These are phyloP conservation scores for Drosophila mayaguana DNA, from an alignment of 2,888 invertebrate species.

Conservation along the genomic window DNA sequence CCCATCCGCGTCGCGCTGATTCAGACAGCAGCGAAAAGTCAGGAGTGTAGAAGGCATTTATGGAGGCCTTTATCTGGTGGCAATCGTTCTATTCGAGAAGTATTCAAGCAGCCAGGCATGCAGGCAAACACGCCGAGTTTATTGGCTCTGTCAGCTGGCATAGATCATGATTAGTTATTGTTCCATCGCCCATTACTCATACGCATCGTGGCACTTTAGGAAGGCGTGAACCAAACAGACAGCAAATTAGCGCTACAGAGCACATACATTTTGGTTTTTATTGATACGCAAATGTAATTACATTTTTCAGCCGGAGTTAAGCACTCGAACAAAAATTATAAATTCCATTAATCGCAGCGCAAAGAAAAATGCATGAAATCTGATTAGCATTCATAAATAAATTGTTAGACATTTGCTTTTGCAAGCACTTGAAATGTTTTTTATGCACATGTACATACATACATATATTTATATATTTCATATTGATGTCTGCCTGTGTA, in stretches of 20 bases:
- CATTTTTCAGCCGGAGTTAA: conserved; percentile 9
- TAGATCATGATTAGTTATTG: conserved; percentile 59
- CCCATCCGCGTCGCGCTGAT: conserved; percentile 26
- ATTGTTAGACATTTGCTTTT: conserved; percentile 32
- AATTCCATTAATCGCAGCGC: conserved; percentile 40
- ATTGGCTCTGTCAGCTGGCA: conserved; percentile 58
- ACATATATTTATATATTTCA: conserved; percentile 17
- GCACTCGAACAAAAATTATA: conserved; percentile 22
- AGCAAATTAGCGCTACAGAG: conserved; percentile 31
- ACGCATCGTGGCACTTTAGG: conserved; percentile 69
- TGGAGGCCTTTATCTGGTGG: conserved; percentile 57
- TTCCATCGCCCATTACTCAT: conserved; percentile 70
- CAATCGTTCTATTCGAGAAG: conserved; percentile 20
- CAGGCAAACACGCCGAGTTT: conserved; percentile 10
- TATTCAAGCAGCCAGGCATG: neutral
- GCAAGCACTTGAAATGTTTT: conserved; percentile 37
- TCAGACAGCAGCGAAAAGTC: conserved; percentile 48
- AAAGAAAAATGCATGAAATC: conserved; percentile 13
- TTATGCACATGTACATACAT: neutral
- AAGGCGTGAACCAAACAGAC: conserved; percentile 48
- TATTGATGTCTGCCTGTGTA: conserved; percentile 18
- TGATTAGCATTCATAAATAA: conserved; percentile 47
- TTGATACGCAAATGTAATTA: conserved; percentile 26
- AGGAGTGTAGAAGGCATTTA: conserved; percentile 21
- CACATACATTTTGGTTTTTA: conserved; percentile 9